Percentiles rank a stretch among this genome's conserved stretches.
Conservation (phyloP, 2,888 invertebrate species). For the Parnassius glacialis region DNA sequence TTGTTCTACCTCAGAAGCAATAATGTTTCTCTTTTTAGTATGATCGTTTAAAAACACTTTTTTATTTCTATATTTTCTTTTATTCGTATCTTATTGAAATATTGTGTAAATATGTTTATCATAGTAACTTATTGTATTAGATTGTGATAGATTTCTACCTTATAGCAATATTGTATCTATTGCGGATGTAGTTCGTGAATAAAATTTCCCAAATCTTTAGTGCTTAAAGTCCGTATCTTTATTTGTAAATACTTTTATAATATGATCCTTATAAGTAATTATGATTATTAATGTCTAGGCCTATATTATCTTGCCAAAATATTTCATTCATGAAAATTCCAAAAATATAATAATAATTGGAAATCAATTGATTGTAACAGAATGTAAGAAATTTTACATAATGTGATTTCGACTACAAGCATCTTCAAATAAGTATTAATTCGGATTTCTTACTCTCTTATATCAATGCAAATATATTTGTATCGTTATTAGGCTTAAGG, state of each 20-base stretch:
- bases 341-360: conserved; percentile 32
- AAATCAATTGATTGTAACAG: conserved; percentile 33
- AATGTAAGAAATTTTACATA: conserved; percentile 27
- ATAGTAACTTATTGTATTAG: conserved; percentile 73
- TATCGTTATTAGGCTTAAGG: conserved; percentile 35
- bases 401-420: background rate
- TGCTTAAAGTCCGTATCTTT: conserved; percentile 31
- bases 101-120: conserved; percentile 27
- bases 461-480: background rate
- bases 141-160: conserved; percentile 70
- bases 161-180: conserved; percentile 38
- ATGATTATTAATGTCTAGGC: conserved; percentile 15
- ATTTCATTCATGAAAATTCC: conserved; percentile 29
- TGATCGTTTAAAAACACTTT: conserved; percentile 15
- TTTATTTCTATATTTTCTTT: conserved; percentile 29
- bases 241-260: conserved; percentile 50
- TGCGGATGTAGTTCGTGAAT: conserved; percentile 32
- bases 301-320: conserved; percentile 39
- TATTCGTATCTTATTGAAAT: conserved; percentile 5
- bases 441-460: too few species aligned
- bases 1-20: conserved; percentile 73
- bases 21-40: conserved; percentile 32
- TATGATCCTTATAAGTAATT: conserved; percentile 35
- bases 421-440: conserved; percentile 16
- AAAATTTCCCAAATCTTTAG: conserved; percentile 25